Percentiles rank a stretch among this genome's conserved stretches.
Evolutionary conservation across 2,113 vertebrate genomes (phyloP).

Genomic region (Ptychochromis oligacanthus): DNA sequence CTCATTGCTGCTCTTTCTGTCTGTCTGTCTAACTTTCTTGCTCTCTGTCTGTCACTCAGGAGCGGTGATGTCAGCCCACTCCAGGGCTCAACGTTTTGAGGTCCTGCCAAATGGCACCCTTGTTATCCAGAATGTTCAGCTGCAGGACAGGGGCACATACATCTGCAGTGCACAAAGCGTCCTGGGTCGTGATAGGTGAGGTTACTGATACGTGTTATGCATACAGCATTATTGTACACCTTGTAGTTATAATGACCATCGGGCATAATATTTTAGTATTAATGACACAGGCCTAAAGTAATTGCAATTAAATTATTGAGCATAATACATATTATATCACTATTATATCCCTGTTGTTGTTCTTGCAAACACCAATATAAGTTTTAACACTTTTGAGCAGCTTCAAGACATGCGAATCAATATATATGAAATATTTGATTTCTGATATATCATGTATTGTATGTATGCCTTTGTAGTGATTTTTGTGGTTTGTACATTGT

Average conservation of each 20-base stretch:
- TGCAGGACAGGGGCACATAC: slow-evolving; percentile 92
- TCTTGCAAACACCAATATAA: background rate
- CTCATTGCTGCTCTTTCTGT: slow-evolving; percentile 26
- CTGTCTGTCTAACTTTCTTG: slow-evolving; percentile 4
- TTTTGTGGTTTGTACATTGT: too few species aligned
- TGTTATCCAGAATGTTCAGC: slow-evolving; percentile 84
- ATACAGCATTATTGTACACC: background rate
- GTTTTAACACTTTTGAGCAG: background rate
- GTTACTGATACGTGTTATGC: slow-evolving; percentile 7
- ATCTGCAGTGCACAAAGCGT: slow-evolving; percentile 86
- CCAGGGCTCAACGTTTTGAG: slow-evolving; percentile 85
- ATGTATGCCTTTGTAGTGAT: background rate
- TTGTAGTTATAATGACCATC: slow-evolving; percentile 1
- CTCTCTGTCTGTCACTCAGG: slow-evolving; percentile 77
- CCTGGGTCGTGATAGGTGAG: slow-evolving; percentile 84
- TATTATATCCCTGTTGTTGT: background rate
- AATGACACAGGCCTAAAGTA: background rate
- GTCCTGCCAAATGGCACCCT: slow-evolving; percentile 90
- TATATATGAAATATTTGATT: background rate
- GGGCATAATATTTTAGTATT: background rate
- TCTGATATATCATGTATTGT: background rate
- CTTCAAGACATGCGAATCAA: background rate
- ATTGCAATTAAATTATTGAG: background rate
- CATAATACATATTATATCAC: background rate
- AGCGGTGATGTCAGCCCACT: slow-evolving; percentile 83